These are phyloP conservation scores for Drosophila kurseongensis DNA, from an alignment of 1,140 invertebrate genomes.

Conservation along the genomic window DNA sequence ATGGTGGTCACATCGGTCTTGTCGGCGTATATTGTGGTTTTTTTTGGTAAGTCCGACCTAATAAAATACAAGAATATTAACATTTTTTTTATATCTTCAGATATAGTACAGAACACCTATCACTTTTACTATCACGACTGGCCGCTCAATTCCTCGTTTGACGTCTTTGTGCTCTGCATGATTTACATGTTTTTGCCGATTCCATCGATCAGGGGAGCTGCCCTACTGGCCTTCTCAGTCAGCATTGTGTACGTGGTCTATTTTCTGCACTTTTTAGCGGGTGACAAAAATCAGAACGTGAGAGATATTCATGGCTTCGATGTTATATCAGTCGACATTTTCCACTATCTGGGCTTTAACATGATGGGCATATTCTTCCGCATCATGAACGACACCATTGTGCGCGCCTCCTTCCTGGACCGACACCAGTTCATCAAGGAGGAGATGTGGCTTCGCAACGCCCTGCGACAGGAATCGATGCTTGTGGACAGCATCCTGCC, in stretches of 20 bases:
- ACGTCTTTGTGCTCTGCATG: slow-evolving; percentile 88
- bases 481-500: slow-evolving; percentile 95
- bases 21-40: slow-evolving; percentile 61
- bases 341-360: slow-evolving; percentile 92
- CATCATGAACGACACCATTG: slow-evolving; percentile 93
- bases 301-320: not conserved
- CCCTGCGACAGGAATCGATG: slow-evolving; percentile 93
- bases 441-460: slow-evolving; percentile 91
- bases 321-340: slow-evolving; percentile 87
- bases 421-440: slow-evolving; percentile 93
- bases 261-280: slow-evolving; percentile 87
- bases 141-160: slow-evolving; percentile 87
- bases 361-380: slow-evolving; percentile 93
- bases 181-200: slow-evolving; percentile 92
- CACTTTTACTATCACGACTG: slow-evolving; percentile 75
- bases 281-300: no score
- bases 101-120: slow-evolving; percentile 86
- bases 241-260: slow-evolving; percentile 87
- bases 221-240: slow-evolving; percentile 87
- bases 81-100: slow-evolving; percentile 48
- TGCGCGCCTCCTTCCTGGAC: slow-evolving; percentile 93
- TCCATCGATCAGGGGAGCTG: slow-evolving; percentile 87
- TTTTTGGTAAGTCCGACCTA: slow-evolving; percentile 40
- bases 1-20: slow-evolving; percentile 84
- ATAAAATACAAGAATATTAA: fast-evolving